A percentile compares a stretch with the other conserved stretches of the same genome.
phyloP scores from a whole-genome alignment of 2,113 vertebrate genomes.

The Climacteris rufus region DNA sequence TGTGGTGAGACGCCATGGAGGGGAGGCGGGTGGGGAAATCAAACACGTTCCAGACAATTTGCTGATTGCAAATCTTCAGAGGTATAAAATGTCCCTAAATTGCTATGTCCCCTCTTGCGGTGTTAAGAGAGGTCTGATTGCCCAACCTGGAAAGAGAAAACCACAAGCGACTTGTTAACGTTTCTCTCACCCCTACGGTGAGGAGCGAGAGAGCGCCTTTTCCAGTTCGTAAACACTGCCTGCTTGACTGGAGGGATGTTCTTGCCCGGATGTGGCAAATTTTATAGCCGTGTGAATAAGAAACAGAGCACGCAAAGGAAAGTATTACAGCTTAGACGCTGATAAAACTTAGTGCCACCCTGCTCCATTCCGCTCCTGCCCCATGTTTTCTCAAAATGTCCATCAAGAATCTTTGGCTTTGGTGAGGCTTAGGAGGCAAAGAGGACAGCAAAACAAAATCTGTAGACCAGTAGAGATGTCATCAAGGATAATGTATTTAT shows the following conservation, averaged over 20 bases:
- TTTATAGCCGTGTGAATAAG: slow-evolving; percentile 23
- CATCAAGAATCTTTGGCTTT: neutral
- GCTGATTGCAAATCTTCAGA: slow-evolving; percentile 37
- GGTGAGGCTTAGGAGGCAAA: neutral
- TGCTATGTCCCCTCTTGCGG: neutral
- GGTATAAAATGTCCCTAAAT: slow-evolving; percentile 27
- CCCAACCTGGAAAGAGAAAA: slow-evolving; percentile 40
- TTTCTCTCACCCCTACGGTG: neutral
- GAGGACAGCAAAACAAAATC: neutral
- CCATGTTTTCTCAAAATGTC: neutral
- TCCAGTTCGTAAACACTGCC: slow-evolving; percentile 2
- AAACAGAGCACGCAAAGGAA: slow-evolving; percentile 43
- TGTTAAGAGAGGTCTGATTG: neutral
- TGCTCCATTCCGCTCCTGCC: neutral
- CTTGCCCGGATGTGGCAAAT: neutral
- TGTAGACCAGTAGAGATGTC: neutral
- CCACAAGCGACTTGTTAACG: neutral
- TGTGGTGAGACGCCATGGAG: neutral
- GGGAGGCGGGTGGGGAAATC: neutral
- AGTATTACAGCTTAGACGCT: neutral
- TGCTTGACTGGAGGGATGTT: neutral
- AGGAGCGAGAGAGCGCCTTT: neutral
- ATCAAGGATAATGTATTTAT: neutral
- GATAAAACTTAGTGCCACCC: slow-evolving; percentile 34
- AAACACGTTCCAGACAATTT: slow-evolving; percentile 29